These are phyloP conservation scores for Xiphophorus hellerii DNA, from an alignment of 2,113 vertebrate genomes.

Conservation along the genomic window DNA sequence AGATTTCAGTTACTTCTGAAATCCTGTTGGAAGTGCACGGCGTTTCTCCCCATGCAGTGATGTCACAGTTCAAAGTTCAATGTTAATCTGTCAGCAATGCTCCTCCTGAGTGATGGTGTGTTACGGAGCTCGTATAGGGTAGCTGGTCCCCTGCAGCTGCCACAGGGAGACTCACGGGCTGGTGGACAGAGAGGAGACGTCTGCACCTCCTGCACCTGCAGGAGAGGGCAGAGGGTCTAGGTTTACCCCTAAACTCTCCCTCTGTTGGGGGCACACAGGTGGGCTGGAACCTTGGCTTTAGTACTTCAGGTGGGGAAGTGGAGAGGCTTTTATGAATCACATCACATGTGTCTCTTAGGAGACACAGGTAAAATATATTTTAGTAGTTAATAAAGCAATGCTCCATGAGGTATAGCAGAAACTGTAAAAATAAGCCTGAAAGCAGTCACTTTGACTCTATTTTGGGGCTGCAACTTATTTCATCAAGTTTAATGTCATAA, in stretches of 20 bases:
- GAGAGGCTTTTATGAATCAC: conserved; percentile 61
- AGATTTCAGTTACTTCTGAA: not conserved
- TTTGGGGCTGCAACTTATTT: conserved; percentile 3
- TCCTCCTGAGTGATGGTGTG: conserved; percentile 62
- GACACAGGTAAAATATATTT: conserved; percentile 20
- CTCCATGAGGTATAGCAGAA: conserved; percentile 16
- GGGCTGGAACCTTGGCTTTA: conserved; percentile 67
- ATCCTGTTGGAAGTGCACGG: not conserved
- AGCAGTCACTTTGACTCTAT: not conserved
- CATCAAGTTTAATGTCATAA: conserved; percentile 18
- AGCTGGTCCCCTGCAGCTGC: conserved; percentile 77
- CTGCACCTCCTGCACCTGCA: conserved; percentile 58
- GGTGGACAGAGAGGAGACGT: conserved; percentile 70
- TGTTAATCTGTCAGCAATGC: conserved; percentile 73
- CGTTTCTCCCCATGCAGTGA: conserved; percentile 34
- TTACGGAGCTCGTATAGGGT: conserved; percentile 56
- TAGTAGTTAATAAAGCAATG: conserved; percentile 20
- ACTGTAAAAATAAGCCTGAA: conserved; percentile 3
- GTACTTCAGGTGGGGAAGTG: conserved; percentile 47
- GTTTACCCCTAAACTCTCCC: conserved; percentile 68
- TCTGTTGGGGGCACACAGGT: conserved; percentile 43
- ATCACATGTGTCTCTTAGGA: conserved; percentile 32
- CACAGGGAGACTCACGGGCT: conserved; percentile 82
- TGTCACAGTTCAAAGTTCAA: conserved; percentile 83
- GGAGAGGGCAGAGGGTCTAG: conserved; percentile 50